Conservation (phyloP, 2,797 vertebrate genomes). For the Rhabdomys pumilio region DNA sequence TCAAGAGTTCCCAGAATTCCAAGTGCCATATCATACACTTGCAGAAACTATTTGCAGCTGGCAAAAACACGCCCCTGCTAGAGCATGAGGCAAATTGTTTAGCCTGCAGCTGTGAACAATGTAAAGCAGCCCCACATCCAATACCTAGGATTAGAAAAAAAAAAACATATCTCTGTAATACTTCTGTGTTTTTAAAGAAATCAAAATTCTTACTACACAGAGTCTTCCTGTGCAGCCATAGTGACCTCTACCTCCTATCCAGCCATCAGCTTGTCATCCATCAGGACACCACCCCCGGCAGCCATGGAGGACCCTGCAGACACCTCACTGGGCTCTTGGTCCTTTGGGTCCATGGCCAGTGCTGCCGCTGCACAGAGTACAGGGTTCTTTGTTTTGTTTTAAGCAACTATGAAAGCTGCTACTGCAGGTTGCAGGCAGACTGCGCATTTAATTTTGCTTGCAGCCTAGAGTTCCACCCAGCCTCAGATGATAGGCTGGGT, state of each 20-base stretch:
- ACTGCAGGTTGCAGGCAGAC: not conserved
- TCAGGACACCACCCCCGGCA: not conserved
- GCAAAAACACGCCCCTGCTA: not conserved
- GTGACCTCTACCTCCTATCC: not conserved
- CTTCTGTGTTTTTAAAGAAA: not conserved
- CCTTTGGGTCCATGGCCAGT: not conserved
- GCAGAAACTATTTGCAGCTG: not conserved
- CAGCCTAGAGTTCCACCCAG: not conserved
- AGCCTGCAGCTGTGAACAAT: not conserved
- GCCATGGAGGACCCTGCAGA: not conserved
- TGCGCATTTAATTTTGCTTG: not conserved
- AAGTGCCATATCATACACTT: not conserved
- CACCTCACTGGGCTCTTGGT: not conserved
- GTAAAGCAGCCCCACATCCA: not conserved
- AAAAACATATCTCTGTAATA: not conserved
- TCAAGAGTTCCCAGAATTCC: not conserved
- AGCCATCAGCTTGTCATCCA: not conserved
- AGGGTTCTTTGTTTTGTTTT: too few species aligned
- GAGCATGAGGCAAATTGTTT: not conserved
- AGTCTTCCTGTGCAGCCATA: not conserved
- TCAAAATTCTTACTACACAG: not conserved
- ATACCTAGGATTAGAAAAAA: not conserved
- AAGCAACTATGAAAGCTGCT: not conserved
- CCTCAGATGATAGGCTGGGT: not conserved
- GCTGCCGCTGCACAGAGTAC: not conserved